Base-by-base conservation (phyloP, 2,113 vertebrate species). In the Notothenia coriiceps region DNA sequence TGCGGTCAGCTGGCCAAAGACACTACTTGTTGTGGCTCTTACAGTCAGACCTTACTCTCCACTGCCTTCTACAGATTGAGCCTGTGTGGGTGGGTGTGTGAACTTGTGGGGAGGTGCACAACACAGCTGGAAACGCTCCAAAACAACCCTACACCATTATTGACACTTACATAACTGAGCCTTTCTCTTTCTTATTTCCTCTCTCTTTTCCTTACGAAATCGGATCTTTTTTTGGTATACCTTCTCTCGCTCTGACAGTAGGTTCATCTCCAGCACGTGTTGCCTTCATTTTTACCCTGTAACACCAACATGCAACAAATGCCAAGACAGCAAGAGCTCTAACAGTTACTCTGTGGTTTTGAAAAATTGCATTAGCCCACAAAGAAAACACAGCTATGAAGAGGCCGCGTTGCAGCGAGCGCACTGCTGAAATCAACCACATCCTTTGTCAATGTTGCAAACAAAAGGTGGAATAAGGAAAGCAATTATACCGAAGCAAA, bases 331-430 rank as follows among this genome's bases (percentile, higher is more conserved):
- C 79, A 70, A 47, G 80, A 76, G 79, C 70, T 82, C 6, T 55
- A 56, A 91, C 86, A 91, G 88, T 88, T 84, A 79, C 59, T 84
- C 56, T 93, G 92, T 85, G 88, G 90, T 89, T 93, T 88, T 75
- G 50, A 85, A 76, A 88, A 87, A 91, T 82, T 61, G 66, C 76
- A 87, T 82, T 88, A 81, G 85, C 68, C 47, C 61, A 43, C 51
- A 65, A 72, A 54, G 46, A 56, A 81, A 91, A 84, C 49, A n/a
- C 65, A 60, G 79, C 79, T 75, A 40, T 18, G 66, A 76, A 11
- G 70, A 86, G 57, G 68, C 40, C 20, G 25, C 67, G 70, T 69
- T 15, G 29, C 55, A 77, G 79, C 12, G 1, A 77, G 79, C 8
- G 1, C 18, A 13, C 79, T 76, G 83, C 81, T 70, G 56, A 88